Evolutionary conservation across 2,113 vertebrate genomes (phyloP).

Genomic region (Protobothrops mucrosquamatus): DNA sequence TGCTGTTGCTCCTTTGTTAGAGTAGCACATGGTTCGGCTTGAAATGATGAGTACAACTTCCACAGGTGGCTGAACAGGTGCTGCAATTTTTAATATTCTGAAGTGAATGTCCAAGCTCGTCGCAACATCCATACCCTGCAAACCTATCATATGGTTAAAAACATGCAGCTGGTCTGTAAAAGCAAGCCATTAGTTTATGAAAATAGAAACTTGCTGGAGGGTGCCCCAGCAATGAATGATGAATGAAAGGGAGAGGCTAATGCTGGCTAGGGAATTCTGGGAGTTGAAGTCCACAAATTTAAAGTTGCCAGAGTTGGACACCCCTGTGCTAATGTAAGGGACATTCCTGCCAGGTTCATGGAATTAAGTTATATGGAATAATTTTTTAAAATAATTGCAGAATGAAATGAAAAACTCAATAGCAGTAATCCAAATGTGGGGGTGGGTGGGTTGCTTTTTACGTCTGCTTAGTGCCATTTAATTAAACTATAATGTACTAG

Average conservation of each 20-base stretch:
- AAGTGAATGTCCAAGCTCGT: constrained; percentile 38
- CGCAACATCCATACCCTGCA: constrained; percentile 27
- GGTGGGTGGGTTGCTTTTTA: not conserved
- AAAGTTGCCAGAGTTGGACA: not conserved
- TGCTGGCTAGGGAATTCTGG: not conserved
- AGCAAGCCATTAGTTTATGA: constrained; percentile 57
- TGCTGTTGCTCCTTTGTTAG: not conserved
- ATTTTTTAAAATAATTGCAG: constrained; percentile 30
- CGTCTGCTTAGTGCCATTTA: not conserved
- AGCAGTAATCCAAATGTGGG: constrained; percentile 22
- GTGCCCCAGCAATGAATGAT: constrained; percentile 55
- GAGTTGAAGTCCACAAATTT: not conserved
- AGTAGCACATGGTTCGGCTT: constrained; percentile 30
- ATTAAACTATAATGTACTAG: constrained; percentile 8
- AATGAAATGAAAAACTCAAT: constrained; percentile 31
- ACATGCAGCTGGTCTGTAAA: constrained; percentile 38
- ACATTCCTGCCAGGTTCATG: constrained; percentile 59
- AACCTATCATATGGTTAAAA: constrained; percentile 53
- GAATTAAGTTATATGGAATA: constrained; percentile 58
- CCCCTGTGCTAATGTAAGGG: constrained; percentile 38
- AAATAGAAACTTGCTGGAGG: constrained; percentile 56
- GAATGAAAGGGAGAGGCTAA: constrained; percentile 51
- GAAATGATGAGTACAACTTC: constrained; percentile 35
- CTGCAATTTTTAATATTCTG: constrained; percentile 43
- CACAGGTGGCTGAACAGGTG: constrained; percentile 7